Conservation (phyloP, 23 tunicate genomes). For the Oikopleura albicans region DNA sequence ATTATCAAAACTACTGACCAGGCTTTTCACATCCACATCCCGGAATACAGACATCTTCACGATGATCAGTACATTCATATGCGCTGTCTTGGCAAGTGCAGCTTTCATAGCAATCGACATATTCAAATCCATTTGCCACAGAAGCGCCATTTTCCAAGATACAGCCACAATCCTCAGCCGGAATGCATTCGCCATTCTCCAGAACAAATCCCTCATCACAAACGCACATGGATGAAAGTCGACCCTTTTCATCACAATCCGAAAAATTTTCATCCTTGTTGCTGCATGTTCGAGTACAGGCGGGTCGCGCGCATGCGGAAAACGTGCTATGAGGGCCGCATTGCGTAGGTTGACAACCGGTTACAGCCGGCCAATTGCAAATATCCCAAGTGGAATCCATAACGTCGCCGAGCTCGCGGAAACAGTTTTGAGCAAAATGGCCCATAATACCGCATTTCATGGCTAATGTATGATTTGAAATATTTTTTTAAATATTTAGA, state of each 20-base stretch:
- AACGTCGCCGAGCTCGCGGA: too few species aligned
- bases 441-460: background rate
- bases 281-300: background rate
- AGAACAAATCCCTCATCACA: background rate
- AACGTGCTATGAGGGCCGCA: background rate
- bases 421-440: too few species aligned
- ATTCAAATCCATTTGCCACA: background rate
- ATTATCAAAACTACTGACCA: too few species aligned
- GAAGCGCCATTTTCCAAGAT: background rate
- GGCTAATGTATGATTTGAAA: too few species aligned
- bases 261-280: background rate
- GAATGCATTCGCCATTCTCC: background rate
- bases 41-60: too few species aligned
- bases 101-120: background rate
- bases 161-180: background rate
- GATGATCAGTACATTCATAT: background rate
- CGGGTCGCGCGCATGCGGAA: background rate
- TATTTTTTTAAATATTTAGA: too few species aligned
- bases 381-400: too few species aligned
- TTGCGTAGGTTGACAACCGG: background rate
- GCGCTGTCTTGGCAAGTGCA: background rate
- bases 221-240: background rate
- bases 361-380: background rate
- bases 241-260: background rate
- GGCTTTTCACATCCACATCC: too few species aligned